phyloP scores from a whole-genome alignment of 2,113 vertebrate species.

The Agapornis roseicollis region DNA sequence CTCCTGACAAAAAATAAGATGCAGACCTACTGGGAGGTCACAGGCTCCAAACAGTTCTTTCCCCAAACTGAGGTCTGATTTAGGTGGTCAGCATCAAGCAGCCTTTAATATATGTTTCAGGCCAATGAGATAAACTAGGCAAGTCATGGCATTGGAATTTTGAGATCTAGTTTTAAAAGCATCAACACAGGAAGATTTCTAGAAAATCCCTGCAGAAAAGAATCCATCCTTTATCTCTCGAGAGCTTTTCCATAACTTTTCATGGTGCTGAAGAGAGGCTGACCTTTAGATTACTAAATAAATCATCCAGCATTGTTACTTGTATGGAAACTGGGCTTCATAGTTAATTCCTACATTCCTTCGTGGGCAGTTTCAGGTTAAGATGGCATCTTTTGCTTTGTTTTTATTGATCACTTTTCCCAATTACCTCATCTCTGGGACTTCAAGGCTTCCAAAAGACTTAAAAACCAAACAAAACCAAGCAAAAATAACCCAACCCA shows the following conservation, averaged over 20 bases:
- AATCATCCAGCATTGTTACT: neutral
- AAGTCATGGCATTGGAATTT: neutral
- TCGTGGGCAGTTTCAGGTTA: neutral
- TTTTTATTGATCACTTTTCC: neutral
- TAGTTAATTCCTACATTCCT: neutral
- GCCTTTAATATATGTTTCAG: neutral
- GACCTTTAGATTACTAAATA: neutral
- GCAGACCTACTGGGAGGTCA: neutral
- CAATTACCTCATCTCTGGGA: neutral
- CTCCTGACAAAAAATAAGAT: neutral
- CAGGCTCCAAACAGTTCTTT: neutral
- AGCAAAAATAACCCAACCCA: no score
- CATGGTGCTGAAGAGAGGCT: neutral
- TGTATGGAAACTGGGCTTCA: neutral
- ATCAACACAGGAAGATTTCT: neutral
- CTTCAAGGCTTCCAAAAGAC: neutral
- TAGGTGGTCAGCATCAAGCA: neutral
- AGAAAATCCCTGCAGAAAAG: neutral
- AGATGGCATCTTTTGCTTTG: neutral
- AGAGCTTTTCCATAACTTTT: neutral
- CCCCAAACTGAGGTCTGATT: neutral
- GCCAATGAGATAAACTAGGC: neutral
- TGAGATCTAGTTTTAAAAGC: neutral
- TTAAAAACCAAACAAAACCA: neutral
- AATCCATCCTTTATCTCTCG: neutral